Conservation (phyloP, 2,113 vertebrate genomes). For the Lepus timidus region DNA sequence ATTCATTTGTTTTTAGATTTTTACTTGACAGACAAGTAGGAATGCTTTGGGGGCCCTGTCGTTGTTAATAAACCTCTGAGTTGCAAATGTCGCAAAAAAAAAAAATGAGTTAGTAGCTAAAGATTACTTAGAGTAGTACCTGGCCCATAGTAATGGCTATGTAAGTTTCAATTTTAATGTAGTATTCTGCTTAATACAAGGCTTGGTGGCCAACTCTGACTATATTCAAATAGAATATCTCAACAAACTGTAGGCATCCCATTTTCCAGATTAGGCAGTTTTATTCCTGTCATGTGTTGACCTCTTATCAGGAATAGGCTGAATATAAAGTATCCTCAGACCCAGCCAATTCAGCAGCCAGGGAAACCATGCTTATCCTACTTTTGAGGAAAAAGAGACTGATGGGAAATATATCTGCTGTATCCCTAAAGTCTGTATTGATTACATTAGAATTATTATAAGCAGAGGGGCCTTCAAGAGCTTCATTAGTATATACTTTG, state of each 20-base stretch:
- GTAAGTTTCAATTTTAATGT: not conserved
- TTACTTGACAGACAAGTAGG: conserved; percentile 19
- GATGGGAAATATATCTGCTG: not conserved
- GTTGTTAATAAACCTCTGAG: not conserved
- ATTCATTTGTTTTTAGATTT: conserved; percentile 45
- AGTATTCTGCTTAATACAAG: not conserved
- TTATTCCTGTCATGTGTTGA: conserved; percentile 2
- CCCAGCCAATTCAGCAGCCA: not conserved
- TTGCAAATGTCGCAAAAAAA: conserved; percentile 53
- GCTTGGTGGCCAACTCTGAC: not conserved
- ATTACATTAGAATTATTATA: not conserved
- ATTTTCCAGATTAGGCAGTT: not conserved
- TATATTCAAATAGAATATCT: not conserved
- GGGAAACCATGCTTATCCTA: not conserved
- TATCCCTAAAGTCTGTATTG: not conserved
- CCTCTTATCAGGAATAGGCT: not conserved
- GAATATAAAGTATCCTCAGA: not conserved
- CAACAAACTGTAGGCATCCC: not conserved
- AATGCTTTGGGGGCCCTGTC: not conserved
- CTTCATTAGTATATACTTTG: not conserved
- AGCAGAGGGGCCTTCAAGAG: not conserved
- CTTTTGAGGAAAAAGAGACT: not conserved
- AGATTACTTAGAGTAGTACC: not conserved
- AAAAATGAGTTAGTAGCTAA: not conserved
- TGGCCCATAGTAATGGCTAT: not conserved